Base-by-base conservation (phyloP, 2,113 vertebrate species). In the Coregonus clupeaformis region DNA sequence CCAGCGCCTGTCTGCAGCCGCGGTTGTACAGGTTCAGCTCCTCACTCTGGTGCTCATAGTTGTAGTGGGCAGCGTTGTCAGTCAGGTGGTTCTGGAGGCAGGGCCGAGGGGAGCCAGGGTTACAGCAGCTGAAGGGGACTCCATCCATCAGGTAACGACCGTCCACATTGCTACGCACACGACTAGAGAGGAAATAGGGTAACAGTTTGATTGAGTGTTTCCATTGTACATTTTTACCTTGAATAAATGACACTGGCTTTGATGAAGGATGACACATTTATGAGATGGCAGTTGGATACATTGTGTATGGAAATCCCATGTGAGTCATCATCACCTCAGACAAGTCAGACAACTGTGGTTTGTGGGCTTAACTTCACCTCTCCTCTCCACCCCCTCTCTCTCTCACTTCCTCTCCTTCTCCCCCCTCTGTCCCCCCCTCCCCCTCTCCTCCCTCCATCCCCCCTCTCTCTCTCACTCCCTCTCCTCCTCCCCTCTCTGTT, bases 91-190 rank as follows among this genome's bases (percentile, higher is more conserved):
- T 72, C 79, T 93, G 93, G 80, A 95, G 90, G 83, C 94, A 95
- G 84, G 93, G 94, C 0, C 94, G 90, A 3, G 94, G 92, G 24
- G 94, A 95, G 65, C 76, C 72, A 0, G 94, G 94, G 87, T 95
- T 95, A 69, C 94, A 95, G 88, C 94, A 95, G 86, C 94, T 95
- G 86, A 93, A 95, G 4, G 94, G 94, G 59, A 95, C 93, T 0
- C 91, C 93, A 6, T 95, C 91, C 86, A 94, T 5, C 83, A 95
- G 89, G 86, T 87, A 95, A 25, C 92, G 92, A 3, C 93, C 90
- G 5, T 95, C 94, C 64, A 95, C 91, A 1, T 95, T 95, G 77
- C 94, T 95, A 73, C 91, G 92, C 67, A 95, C 87, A 7, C 92
- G 94, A n/a, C 94, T 95, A 82, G 18, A 59, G 67, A 32, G 42